Base-by-base conservation (phyloP, 2,797 vertebrate genomes). In the Cottoperca gobio region DNA sequence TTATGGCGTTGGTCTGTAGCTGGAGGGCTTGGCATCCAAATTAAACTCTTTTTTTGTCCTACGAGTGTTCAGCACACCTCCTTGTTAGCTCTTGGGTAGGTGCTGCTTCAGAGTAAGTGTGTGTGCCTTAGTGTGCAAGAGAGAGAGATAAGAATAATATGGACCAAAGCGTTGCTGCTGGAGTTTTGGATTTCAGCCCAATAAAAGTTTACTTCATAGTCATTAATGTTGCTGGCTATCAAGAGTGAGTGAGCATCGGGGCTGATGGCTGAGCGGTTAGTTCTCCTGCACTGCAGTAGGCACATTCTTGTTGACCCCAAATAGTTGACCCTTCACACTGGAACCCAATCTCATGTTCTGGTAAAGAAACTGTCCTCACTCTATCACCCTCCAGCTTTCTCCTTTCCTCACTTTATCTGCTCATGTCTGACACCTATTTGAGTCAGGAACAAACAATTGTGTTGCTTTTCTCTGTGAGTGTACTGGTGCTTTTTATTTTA, bases 1-100 rank as follows among this genome's bases (percentile, higher is more conserved):
- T 94, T 93, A 93, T 89, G 91, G 91, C 87, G 88, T 89, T 86
- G 85, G 90, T 86, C 83, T 89, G 84, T 76, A 92, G 88, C 89
- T 89, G 11, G 26, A 92, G 90, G 92, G 89, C 89, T 90, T 88
- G 90, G 89, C 90, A 89, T 91, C 80, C 88, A 89, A 93, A 93
- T 92, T 88, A 91, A 92, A 92, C 88, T 88, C 78, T 83, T 86
- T 73, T n/a, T 92, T 86, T 86, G 75, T 88, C 76, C 83, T 75
- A 68, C 49, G 62, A 80, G 79, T 71, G 76, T 81, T 85, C 78
- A 85, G 77, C 60, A 65, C 84, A 81, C 83, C 90, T 84, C 87
- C 86, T 88, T 66, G 73, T 85, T 79, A 69, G 82, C 67, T 63
- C 79, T 76, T 79, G 72, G 19, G 49, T 79, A 64, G 81, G 73